A percentile compares a stretch with the other conserved stretches of the same genome.
Conservation (phyloP, 2,113 vertebrate genomes). For the Platanista minor region DNA sequence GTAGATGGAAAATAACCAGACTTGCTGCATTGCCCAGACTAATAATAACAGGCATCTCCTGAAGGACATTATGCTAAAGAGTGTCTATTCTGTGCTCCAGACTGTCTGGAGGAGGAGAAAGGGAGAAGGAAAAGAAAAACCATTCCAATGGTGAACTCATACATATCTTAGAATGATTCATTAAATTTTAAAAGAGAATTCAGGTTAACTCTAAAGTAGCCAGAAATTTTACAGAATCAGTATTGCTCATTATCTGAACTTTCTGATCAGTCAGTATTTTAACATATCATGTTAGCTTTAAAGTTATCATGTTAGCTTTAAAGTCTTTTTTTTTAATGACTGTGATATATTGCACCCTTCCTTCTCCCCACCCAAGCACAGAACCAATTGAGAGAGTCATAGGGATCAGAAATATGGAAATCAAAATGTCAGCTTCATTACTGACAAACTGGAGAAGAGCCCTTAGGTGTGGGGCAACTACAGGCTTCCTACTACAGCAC, state of each 20-base stretch:
- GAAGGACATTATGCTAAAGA: not conserved
- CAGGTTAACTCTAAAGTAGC: not conserved
- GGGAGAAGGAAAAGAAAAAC: not conserved
- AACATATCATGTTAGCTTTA: not conserved
- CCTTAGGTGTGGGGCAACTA: not conserved
- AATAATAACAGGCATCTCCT: not conserved
- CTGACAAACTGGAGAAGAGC: not conserved
- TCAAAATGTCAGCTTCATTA: not conserved
- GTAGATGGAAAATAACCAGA: not conserved
- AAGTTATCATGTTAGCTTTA: not conserved
- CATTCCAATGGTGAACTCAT: not conserved
- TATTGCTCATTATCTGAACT: not conserved
- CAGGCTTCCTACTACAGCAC: not conserved
- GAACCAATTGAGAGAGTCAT: not conserved
- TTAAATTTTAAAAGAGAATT: conserved; percentile 23
- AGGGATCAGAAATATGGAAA: not conserved
- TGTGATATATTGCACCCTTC: not conserved
- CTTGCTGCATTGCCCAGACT: not conserved
- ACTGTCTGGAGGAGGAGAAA: not conserved
- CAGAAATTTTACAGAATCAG: not conserved
- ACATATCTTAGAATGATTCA: not conserved
- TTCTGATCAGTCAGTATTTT: not conserved
- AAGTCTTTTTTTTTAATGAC: not conserved
- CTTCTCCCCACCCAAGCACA: not conserved
- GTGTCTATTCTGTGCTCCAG: not conserved